Evolutionary conservation across 2,888 invertebrate genomes (phyloP), one percentile per base, ranked within the genome.

Genomic region (Seira ritae): DNA sequence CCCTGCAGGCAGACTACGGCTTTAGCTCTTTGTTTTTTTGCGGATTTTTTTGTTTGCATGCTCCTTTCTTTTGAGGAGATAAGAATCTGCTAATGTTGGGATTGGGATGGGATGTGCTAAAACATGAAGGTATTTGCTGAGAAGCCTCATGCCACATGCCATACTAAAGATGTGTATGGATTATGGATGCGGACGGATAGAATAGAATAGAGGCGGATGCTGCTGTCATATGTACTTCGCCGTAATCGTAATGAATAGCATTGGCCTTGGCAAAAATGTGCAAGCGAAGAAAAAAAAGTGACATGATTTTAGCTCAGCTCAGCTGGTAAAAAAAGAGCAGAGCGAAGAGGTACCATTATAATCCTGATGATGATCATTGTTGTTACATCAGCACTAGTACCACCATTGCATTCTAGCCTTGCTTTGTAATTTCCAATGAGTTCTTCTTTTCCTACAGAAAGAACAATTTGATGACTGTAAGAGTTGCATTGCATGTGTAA

Each of bases 291-390:
- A 55, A 55, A 55, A 55, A 55, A 55, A 55, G 55, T 55, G 55
- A 55, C 55, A 55, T 55, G 55, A 55, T 55, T 42, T 55, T 31
- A 31, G 31, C 31, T 31, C 31, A 55, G 55, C 55, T 55, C 55
- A 55, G n/a, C 23, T 67, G 23, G 6, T 46, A 70, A 70, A 70
- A 70, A 69, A 46, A 69, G 19, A 37, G 69, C 72, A 73, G 68
- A 69, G 19, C 20, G 69, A 60, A 73, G 68, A 42, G 69, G 69
- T 42, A 42, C 37, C 69, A 68, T 68, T 68, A 69, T 42, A 1
- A 8, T 31, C 31, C 19, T 22, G 22, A 10, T 50, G 22, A 70
- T 8, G 20, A 46, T 70, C 22, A 50, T 70, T 42, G 50, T 24
- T 72, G 46, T 60, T 20, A 46, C 12, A 70, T 55, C 55, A 55